These are phyloP conservation scores for Cathartes aura DNA, from an alignment of 2,113 vertebrate species.

Conservation along the genomic window DNA sequence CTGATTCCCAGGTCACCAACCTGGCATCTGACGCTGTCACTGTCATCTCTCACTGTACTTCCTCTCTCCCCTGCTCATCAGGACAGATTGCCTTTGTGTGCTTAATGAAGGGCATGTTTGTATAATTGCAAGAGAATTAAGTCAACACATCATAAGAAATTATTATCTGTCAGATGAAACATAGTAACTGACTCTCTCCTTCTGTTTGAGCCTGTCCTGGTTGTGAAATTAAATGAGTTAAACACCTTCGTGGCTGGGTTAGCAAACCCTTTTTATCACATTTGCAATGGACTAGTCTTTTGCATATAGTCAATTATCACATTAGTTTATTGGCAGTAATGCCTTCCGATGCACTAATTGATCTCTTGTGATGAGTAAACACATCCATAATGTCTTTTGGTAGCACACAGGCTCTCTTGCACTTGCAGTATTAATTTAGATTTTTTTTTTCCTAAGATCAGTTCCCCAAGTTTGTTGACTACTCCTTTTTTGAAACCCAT, in stretches of 20 bases:
- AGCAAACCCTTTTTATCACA: background rate
- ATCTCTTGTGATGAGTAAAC: background rate
- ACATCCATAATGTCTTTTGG: background rate
- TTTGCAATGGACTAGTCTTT: background rate
- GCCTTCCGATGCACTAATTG: background rate
- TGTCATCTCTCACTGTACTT: background rate
- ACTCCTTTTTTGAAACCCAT: background rate
- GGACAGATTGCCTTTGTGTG: background rate
- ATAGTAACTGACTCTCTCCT: constrained; percentile 2
- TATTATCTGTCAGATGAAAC: constrained; percentile 52
- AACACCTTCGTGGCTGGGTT: background rate
- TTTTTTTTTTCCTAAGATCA: background rate
- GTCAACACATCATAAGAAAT: constrained; percentile 30
- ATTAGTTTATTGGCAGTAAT: background rate
- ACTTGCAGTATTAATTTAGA: background rate
- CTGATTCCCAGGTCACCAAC: background rate
- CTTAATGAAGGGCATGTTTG: constrained; percentile 14
- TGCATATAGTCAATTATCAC: background rate
- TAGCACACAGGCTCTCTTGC: background rate
- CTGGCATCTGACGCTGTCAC: background rate
- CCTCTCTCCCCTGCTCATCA: background rate
- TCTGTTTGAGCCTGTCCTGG: constrained; percentile 36
- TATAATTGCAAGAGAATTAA: constrained; percentile 45
- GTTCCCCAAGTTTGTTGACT: background rate
- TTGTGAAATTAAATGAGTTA: constrained; percentile 41